Conservation (phyloP, 2,797 vertebrate species). For the Euthynnus affinis region DNA sequence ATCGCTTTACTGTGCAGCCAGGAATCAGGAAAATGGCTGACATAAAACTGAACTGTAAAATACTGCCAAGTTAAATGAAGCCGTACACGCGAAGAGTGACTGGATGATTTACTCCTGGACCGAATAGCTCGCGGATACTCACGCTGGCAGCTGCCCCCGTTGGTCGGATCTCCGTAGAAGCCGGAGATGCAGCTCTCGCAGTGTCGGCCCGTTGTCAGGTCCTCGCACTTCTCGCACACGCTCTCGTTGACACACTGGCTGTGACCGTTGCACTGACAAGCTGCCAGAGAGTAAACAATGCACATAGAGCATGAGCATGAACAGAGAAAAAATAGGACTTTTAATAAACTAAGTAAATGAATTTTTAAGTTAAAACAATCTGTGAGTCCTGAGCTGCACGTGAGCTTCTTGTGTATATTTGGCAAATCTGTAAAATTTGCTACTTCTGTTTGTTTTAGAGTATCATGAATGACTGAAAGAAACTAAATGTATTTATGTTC, state of each 20-base stretch:
- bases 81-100: neutral
- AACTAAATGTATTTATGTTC: too few species aligned
- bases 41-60: conserved; percentile 66
- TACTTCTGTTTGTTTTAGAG: too few species aligned
- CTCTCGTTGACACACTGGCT: conserved; percentile 96
- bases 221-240: conserved; percentile 95
- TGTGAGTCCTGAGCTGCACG: neutral
- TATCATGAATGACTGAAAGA: too few species aligned
- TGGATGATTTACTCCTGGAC: neutral
- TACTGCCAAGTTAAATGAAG: conserved; percentile 53
- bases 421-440: neutral
- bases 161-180: conserved; percentile 97
- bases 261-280: conserved; percentile 98
- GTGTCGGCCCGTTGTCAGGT: conserved; percentile 94
- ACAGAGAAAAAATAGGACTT: neutral
- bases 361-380: neutral
- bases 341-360: conserved; percentile 7
- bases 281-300: conserved; percentile 73
- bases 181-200: conserved; percentile 96
- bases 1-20: conserved; percentile 14
- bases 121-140: conserved; percentile 76
- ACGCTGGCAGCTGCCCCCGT: conserved; percentile 97
- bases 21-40: conserved; percentile 52
- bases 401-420: neutral
- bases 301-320: neutral